These are phyloP conservation scores for Cephus spinipes DNA, from an alignment of 2,888 invertebrate genomes.

Conservation along the genomic window DNA sequence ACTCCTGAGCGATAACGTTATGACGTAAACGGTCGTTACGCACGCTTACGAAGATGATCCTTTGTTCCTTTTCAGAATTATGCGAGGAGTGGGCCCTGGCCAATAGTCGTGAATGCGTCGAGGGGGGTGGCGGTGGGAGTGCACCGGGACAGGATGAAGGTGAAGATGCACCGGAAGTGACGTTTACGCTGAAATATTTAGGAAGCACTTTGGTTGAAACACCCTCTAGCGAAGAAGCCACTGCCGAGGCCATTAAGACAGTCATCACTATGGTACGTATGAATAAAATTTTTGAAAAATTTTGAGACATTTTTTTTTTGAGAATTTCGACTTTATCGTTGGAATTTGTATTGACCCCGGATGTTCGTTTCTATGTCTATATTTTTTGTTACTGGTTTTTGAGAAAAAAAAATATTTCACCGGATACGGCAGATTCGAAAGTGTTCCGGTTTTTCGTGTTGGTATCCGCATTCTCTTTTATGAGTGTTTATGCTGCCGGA, in stretches of 20 bases:
- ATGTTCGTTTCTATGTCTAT: not conserved
- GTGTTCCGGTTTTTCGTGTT: not conserved
- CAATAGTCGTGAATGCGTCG: slow-evolving; percentile 72
- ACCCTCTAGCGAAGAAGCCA: slow-evolving; percentile 79
- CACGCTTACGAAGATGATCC: not conserved
- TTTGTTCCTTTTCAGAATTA: slow-evolving; percentile 70
- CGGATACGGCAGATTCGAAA: not conserved
- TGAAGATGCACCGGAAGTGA: slow-evolving; percentile 66
- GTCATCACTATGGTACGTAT: slow-evolving; percentile 73
- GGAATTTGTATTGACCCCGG: not conserved
- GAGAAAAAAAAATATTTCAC: not conserved
- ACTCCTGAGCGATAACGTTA: not conserved
- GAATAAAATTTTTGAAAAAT: not conserved
- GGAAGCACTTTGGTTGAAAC: slow-evolving; percentile 84
- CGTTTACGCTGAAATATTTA: slow-evolving; percentile 79
- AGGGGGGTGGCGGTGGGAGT: slow-evolving; percentile 63
- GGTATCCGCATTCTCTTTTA: not conserved
- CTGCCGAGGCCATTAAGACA: slow-evolving; percentile 84
- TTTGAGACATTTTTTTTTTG: not conserved
- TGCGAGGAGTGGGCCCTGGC: slow-evolving; percentile 77
- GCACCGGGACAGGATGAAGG: slow-evolving; percentile 58
- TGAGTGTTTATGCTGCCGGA: not conserved
- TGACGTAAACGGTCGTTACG: not conserved
- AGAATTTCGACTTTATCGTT: not conserved
- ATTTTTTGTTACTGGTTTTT: not conserved